These are phyloP conservation scores for Elysia crispata DNA, from an alignment of 2,888 invertebrate genomes.

Conservation along the genomic window DNA sequence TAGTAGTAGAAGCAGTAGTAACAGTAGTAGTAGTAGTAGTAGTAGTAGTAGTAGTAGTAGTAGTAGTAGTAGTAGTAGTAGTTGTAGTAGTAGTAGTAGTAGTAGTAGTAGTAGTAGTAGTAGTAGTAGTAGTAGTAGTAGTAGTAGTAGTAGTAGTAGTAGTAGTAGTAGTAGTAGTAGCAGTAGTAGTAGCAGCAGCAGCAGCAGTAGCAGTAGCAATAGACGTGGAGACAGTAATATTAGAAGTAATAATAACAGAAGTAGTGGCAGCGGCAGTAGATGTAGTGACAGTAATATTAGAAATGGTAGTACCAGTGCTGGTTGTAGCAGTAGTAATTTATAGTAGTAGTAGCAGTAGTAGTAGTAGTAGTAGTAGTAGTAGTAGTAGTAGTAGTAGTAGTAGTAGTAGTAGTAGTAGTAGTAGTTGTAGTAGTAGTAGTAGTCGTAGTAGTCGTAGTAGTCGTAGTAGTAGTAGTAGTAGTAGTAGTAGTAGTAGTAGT, in stretches of 20 bases:
- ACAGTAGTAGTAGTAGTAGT: constrained; percentile 6
- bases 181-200: constrained; percentile 10
- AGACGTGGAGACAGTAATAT: not conserved
- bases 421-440: too few species aligned
- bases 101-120: constrained; percentile 36
- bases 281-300: too few species aligned
- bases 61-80: constrained; percentile 30
- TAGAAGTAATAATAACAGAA: too few species aligned
- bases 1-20: too few species aligned
- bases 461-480: too few species aligned
- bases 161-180: constrained; percentile 32
- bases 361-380: constrained; percentile 23
- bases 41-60: constrained; percentile 25
- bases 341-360: too few species aligned
- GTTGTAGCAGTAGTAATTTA: too few species aligned
- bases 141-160: constrained; percentile 35
- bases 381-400: constrained; percentile 18
- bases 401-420: constrained; percentile 20
- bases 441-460: too few species aligned
- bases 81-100: constrained; percentile 34
- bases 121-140: constrained; percentile 31
- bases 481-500: not conserved
- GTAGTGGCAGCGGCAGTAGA: too few species aligned
- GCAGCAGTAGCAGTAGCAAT: constrained; percentile 5
- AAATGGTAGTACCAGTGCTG: too few species aligned